Evolutionary conservation across 2,888 invertebrate genomes (phyloP).

Genomic region (Lasioglossum malachurum): DNA sequence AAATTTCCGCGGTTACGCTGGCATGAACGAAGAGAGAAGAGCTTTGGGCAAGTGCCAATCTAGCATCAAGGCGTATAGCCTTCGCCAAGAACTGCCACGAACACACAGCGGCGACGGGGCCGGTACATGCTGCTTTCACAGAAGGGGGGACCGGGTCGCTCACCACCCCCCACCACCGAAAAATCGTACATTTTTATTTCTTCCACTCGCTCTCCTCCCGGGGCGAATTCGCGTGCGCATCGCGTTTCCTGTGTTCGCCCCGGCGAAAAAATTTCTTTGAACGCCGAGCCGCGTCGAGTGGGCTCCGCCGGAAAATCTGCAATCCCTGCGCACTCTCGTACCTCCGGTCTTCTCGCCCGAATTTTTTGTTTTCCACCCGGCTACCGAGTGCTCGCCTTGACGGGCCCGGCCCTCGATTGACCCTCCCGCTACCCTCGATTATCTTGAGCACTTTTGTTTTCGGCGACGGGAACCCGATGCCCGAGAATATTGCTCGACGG

Average conservation of each 20-base stretch:
- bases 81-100: slow-evolving; percentile 64
- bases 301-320: slow-evolving; percentile 13
- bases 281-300: slow-evolving; percentile 21
- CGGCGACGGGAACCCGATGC: not conserved
- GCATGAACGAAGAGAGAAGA: slow-evolving; percentile 70
- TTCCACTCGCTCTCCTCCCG: slow-evolving; percentile 59
- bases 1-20: slow-evolving; percentile 80
- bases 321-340: slow-evolving; percentile 32
- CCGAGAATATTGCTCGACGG: not conserved
- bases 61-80: slow-evolving; percentile 70
- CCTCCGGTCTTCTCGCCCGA: not conserved
- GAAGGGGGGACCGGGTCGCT: slow-evolving; percentile 51
- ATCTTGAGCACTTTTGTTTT: not conserved
- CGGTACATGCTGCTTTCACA: slow-evolving; percentile 40
- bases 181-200: slow-evolving; percentile 78
- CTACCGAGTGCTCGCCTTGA: not conserved
- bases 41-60: slow-evolving; percentile 81
- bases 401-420: not conserved
- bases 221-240: slow-evolving; percentile 35
- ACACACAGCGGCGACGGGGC: slow-evolving; percentile 24
- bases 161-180: not conserved
- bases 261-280: slow-evolving; percentile 35
- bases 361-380: not conserved
- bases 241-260: slow-evolving; percentile 19
- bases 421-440: not conserved